These are phyloP conservation scores for Acronicta alni DNA, from an alignment of 2,888 invertebrate species.

Conservation along the genomic window DNA sequence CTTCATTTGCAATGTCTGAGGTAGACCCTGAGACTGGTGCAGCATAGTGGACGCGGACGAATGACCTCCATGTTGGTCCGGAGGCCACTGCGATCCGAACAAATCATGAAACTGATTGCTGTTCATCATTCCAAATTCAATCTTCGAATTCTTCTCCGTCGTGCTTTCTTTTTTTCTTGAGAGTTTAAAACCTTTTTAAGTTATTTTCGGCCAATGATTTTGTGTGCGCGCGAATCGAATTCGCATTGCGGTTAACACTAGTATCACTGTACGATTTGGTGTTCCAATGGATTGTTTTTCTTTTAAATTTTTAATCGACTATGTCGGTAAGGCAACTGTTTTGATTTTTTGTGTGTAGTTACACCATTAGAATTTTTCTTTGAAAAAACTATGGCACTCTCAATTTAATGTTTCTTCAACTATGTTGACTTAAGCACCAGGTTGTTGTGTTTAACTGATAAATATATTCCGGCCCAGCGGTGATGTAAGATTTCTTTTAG, in stretches of 20 bases:
- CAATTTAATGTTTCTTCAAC: constrained; percentile 72
- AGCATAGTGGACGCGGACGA: constrained; percentile 85
- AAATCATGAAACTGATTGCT: constrained; percentile 86
- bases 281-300: constrained; percentile 60
- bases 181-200: constrained; percentile 63
- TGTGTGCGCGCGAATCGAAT: constrained; percentile 76
- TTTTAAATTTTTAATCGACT: constrained; percentile 72
- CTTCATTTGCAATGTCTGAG: constrained; percentile 79
- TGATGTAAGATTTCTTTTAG: constrained; percentile 85
- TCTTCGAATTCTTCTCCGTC: constrained; percentile 56
- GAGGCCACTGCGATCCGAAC: constrained; percentile 88
- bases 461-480: constrained; percentile 82
- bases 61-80: constrained; percentile 85
- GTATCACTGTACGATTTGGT: constrained; percentile 73
- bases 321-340: constrained; percentile 85
- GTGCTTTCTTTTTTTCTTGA: constrained; percentile 40
- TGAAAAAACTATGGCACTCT: constrained; percentile 81
- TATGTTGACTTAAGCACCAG: constrained; percentile 79
- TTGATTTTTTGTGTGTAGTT: constrained; percentile 49
- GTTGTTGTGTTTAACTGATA: constrained; percentile 77
- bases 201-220: constrained; percentile 77
- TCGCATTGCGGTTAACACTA: constrained; percentile 81
- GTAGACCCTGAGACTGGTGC: constrained; percentile 73
- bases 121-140: constrained; percentile 76
- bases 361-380: constrained; percentile 78